A percentile compares a stretch with the other conserved stretches of the same genome.
phyloP scores from a whole-genome alignment of 2,888 invertebrate genomes.

The Sphinx pinastri region DNA sequence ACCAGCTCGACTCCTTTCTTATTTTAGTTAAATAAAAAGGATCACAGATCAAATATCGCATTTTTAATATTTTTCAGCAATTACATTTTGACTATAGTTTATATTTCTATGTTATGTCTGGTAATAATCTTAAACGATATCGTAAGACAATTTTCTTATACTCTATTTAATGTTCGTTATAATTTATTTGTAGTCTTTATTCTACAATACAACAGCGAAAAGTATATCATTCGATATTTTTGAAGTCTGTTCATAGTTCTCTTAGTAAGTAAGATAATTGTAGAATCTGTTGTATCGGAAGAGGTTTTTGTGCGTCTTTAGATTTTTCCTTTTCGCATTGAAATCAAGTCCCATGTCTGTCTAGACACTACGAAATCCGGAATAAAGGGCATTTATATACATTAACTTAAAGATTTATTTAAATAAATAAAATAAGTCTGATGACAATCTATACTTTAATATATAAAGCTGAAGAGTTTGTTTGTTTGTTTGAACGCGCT shows the following conservation, averaged over 20 bases:
- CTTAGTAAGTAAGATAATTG: not conserved
- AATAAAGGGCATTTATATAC: too few species aligned
- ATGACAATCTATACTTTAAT: too few species aligned
- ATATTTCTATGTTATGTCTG: constrained; percentile 31
- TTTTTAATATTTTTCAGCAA: not conserved
- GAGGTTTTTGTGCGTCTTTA: too few species aligned
- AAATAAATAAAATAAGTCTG: too few species aligned
- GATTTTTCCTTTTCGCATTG: too few species aligned
- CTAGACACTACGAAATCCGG: too few species aligned
- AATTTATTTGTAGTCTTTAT: constrained; percentile 44
- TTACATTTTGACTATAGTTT: constrained; percentile 12
- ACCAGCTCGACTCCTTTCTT: too few species aligned
- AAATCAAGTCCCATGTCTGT: too few species aligned
- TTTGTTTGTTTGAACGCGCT: too few species aligned
- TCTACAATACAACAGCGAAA: constrained; percentile 33
- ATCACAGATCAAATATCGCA: not conserved
- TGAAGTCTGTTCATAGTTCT: not conserved
- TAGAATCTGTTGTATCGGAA: not conserved
- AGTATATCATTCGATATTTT: constrained; percentile 22
- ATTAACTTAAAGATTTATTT: too few species aligned
- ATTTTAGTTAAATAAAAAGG: too few species aligned
- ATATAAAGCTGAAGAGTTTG: too few species aligned
- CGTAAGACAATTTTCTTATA: constrained; percentile 40
- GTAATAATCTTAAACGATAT: constrained; percentile 35
- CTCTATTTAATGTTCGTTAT: constrained; percentile 37